Conservation (phyloP, 2,113 vertebrate genomes). For the Xenopus laevis region DNA sequence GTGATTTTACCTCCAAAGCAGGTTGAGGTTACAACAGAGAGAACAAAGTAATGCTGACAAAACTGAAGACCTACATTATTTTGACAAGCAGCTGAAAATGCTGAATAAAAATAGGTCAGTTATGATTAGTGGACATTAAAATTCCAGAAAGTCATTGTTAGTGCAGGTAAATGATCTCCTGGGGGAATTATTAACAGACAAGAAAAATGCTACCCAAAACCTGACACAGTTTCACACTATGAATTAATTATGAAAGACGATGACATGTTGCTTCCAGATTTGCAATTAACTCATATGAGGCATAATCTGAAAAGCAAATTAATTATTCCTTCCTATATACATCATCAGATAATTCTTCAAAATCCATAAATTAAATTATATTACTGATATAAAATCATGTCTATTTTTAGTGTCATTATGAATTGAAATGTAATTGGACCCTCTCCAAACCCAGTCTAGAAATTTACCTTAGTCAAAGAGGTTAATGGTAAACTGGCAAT, state of each 20-base stretch:
- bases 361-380: too few species aligned
- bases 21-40: neutral
- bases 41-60: neutral
- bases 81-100: slow-evolving; percentile 17
- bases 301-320: neutral
- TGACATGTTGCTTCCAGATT: neutral
- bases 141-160: slow-evolving; percentile 17
- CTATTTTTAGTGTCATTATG: too few species aligned
- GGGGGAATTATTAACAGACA: slow-evolving; percentile 23
- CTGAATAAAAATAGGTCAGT: slow-evolving; percentile 24
- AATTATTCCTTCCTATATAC: neutral
- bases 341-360: too few species aligned
- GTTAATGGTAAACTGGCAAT: too few species aligned
- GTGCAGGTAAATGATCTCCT: slow-evolving; percentile 28
- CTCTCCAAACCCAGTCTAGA: too few species aligned
- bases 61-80: neutral
- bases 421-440: too few species aligned
- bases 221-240: slow-evolving; percentile 5
- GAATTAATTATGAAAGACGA: neutral
- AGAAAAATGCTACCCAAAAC: slow-evolving; percentile 9
- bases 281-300: neutral
- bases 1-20: neutral
- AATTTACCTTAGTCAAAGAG: too few species aligned
- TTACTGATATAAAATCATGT: too few species aligned
- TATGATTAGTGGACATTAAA: slow-evolving; percentile 6